Evolutionary conservation across 2,113 vertebrate genomes (phyloP).

Genomic region (Antennarius striatus): DNA sequence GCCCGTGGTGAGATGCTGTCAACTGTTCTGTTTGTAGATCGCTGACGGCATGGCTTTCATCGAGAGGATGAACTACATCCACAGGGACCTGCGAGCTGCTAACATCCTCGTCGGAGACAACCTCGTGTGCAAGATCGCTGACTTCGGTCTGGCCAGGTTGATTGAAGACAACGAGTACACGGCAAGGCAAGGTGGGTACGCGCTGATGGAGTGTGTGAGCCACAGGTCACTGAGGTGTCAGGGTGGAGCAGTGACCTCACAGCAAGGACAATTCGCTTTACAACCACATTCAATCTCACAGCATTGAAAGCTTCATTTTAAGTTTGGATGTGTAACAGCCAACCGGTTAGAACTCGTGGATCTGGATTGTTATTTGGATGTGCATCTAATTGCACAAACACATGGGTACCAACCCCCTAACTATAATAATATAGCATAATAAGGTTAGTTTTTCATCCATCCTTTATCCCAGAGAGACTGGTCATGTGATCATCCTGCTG

Average conservation of each 20-base stretch:
- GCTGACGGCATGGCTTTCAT: slow-evolving; percentile 98
- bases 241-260: slow-evolving; percentile 27
- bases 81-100: slow-evolving; percentile 93
- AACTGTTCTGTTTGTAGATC: slow-evolving; percentile 77
- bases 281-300: neutral
- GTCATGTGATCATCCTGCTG: no score
- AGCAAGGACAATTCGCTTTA: slow-evolving; percentile 20
- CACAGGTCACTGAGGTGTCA: slow-evolving; percentile 23
- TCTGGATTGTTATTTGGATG: no score
- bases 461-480: no score
- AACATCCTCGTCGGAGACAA: slow-evolving; percentile 97
- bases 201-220: neutral
- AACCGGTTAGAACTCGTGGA: no score
- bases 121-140: slow-evolving; percentile 95
- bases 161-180: slow-evolving; percentile 98
- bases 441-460: no score
- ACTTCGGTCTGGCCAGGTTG: slow-evolving; percentile 94
- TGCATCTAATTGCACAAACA: no score
- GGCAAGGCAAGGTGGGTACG: slow-evolving; percentile 88
- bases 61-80: slow-evolving; percentile 99
- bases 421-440: no score
- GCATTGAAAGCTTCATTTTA: no score
- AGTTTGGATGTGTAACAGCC: no score
- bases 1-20: slow-evolving; percentile 10
- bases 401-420: no score